Conservation (phyloP, 2,888 invertebrate genomes). For the Amitus sp. region DNA sequence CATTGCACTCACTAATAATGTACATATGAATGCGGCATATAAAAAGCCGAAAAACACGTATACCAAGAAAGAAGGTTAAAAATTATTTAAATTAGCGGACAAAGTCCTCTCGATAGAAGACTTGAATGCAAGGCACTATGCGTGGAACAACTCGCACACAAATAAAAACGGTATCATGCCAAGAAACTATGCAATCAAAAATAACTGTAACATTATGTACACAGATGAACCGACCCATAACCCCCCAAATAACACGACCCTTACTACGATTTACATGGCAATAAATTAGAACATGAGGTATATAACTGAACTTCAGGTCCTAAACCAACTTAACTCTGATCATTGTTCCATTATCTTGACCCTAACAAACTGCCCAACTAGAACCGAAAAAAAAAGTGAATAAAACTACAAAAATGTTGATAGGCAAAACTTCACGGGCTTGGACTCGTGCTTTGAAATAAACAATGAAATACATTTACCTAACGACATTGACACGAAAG, state of each 20-base stretch:
- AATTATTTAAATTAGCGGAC: constrained; percentile 11
- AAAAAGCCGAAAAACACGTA: constrained; percentile 27
- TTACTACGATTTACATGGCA: constrained; percentile 44
- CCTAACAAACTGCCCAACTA: constrained; percentile 16
- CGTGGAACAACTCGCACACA: constrained; percentile 42
- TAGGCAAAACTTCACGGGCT: constrained; percentile 33
- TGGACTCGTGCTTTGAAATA: too few relatives aligned
- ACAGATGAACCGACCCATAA: constrained; percentile 42
- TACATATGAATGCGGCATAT: constrained; percentile 32
- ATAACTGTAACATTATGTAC: constrained; percentile 33
- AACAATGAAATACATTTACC: constrained; percentile 9
- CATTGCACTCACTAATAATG: constrained; percentile 29
- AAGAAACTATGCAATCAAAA: constrained; percentile 30
- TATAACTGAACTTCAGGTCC: constrained; percentile 22
- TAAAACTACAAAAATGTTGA: constrained; percentile 26
- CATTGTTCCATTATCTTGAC: constrained; percentile 41
- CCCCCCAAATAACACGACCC: constrained; percentile 34
- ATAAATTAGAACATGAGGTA: constrained; percentile 41
- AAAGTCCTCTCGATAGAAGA: constrained; percentile 43
- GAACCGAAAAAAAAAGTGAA: not conserved
- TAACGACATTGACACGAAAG: constrained; percentile 28
- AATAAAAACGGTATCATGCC: constrained; percentile 40
- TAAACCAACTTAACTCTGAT: constrained; percentile 42
- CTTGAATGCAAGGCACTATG: constrained; percentile 39
- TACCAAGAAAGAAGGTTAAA: too few relatives aligned